Evolutionary conservation across 2,113 vertebrate genomes (phyloP).

Genomic region (Oxygymnocypris stewartii): DNA sequence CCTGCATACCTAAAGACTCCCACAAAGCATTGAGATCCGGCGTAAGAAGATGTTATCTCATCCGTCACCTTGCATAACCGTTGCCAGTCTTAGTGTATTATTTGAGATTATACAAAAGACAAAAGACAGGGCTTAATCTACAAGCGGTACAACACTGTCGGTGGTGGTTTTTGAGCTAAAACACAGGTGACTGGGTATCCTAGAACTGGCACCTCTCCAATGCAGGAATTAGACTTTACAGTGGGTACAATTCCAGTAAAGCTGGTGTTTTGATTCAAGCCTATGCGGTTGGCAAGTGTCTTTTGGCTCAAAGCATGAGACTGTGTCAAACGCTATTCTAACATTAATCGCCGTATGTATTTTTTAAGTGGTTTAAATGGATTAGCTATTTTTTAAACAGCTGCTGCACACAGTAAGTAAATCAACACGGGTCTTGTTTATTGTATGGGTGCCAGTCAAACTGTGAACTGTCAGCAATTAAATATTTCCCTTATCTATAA

Average conservation of each 20-base stretch:
- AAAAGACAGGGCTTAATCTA: constrained; percentile 7
- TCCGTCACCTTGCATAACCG: not conserved
- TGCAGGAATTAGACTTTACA: not conserved
- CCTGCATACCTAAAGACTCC: constrained; percentile 24
- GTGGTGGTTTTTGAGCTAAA: not conserved
- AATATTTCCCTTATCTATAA: constrained; percentile 9
- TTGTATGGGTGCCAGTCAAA: constrained; percentile 31
- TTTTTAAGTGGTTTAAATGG: not conserved
- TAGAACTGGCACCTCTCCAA: constrained; percentile 8
- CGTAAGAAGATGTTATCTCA: constrained; percentile 12
- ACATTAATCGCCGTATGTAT: not conserved
- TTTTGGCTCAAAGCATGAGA: not conserved
- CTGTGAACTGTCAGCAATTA: not conserved
- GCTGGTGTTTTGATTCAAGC: not conserved
- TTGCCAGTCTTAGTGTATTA: not conserved
- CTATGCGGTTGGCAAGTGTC: not conserved
- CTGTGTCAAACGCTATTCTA: not conserved
- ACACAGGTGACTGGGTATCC: not conserved
- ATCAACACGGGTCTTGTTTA: constrained; percentile 18
- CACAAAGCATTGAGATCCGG: not conserved
- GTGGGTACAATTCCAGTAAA: not conserved
- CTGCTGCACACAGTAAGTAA: not conserved
- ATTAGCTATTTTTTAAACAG: not conserved
- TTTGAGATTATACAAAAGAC: not conserved
- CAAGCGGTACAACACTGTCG: not conserved